Evolutionary conservation across 2,797 vertebrate species (phyloP), one percentile per base, ranked within the genome.

Genomic region (Anableps anableps): DNA sequence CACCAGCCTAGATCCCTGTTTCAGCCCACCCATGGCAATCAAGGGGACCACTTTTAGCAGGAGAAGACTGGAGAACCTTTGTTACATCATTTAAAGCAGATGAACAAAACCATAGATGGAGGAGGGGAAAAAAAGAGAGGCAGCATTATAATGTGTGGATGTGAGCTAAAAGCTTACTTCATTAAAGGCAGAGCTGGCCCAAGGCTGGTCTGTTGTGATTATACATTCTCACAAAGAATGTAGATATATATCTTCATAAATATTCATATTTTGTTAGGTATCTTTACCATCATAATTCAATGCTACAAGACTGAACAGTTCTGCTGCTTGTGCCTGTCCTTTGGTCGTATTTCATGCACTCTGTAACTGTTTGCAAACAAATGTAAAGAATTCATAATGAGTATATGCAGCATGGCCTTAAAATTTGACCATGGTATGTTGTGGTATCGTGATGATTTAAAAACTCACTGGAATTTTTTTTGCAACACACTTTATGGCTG

Each of bases 61-160:
- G 85, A 94, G 90, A 93, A 80, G 86, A 92, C 92, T 94, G 91
- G 87, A 83, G 81, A 87, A 91, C 85, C 88, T 94, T 95, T 96
- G 93, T 95, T 88, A 34, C 23, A 34, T 80, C 76, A 90, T 89
- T 89, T 73, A 85, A 85, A 91, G 83, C 62, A 78, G 81, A 88
- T 86, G 80, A 92, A 91, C 88, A 81, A 81, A 80, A 74, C 84
- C 80, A 82, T 79, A 83, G 87, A 90, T 83, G 62, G 81, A 68
- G 9, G 38, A 31, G 29, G 23, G 29, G 70, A 84, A 74, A 80
- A 86, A 75, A 60, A 84, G 74, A 87, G 86, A 91, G 87, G 85
- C 80, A 88, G 76, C 79, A 81, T 47, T 80, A 86, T 70, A 77
- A 87, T 75, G 75, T 88, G 82, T 93, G 92, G 93, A 91, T 84